These are phyloP conservation scores for Zelostemma sp. DNA, from an alignment of 1,140 invertebrate species.

Conservation along the genomic window DNA sequence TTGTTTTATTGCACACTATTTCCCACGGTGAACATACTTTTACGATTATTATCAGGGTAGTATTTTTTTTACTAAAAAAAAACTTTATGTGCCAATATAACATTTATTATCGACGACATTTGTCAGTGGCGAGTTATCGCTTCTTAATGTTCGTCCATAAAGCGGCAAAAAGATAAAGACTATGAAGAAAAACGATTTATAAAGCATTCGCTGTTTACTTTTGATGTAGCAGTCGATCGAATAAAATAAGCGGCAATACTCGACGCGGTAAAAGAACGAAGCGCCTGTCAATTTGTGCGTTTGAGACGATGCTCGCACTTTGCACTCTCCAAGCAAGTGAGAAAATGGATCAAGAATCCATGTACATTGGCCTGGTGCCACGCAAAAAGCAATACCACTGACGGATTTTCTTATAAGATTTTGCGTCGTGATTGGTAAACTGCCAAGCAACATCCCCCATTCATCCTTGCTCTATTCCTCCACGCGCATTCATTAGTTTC, in stretches of 20 bases:
- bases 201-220: too few relatives aligned
- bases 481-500: constrained; percentile 16
- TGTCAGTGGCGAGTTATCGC: constrained; percentile 5
- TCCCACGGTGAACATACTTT: constrained; percentile 14
- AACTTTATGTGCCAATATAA: constrained; percentile 9
- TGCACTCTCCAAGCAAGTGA: too few relatives aligned
- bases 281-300: too few relatives aligned
- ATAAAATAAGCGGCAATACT: too few relatives aligned
- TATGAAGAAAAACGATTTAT: too few relatives aligned
- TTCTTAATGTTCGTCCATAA: too few relatives aligned
- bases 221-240: too few relatives aligned
- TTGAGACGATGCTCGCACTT: too few relatives aligned
- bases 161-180: too few relatives aligned
- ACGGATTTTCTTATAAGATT: constrained; percentile 48
- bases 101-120: constrained; percentile 21
- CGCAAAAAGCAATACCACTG: constrained; percentile 45
- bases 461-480: constrained; percentile 33
- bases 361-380: constrained; percentile 44
- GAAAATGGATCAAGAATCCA: constrained; percentile 16
- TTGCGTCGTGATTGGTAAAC: constrained; percentile 38
- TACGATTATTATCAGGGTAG: constrained; percentile 10
- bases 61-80: constrained; percentile 12
- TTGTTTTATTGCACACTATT: constrained; percentile 12
- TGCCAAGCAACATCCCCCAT: constrained; percentile 32
- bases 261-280: too few relatives aligned